Conservation (phyloP, 2,797 vertebrate species). For the Pangasius mekongensis region DNA sequence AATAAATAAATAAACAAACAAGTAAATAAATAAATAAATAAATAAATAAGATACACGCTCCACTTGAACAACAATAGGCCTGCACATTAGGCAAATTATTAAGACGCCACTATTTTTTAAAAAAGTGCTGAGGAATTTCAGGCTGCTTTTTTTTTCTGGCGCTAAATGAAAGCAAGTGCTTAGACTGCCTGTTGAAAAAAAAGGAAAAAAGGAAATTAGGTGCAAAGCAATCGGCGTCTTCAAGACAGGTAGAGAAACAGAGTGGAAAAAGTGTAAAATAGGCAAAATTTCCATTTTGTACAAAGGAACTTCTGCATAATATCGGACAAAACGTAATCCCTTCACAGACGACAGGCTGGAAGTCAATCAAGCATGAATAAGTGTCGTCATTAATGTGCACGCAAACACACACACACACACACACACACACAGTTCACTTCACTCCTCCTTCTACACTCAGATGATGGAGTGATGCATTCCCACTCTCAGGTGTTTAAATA, state of each 20-base stretch:
- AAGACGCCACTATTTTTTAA: constrained; percentile 6
- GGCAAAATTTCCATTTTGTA: constrained; percentile 61
- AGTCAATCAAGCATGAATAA: constrained; percentile 60
- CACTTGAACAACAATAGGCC: constrained; percentile 24
- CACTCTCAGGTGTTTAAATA: constrained; percentile 42
- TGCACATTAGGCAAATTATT: constrained; percentile 19
- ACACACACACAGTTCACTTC: neutral
- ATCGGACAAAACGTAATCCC: constrained; percentile 48
- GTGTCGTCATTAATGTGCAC: constrained; percentile 46
- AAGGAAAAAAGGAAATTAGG: constrained; percentile 33
- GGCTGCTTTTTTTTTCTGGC: neutral
- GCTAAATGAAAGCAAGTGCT: neutral
- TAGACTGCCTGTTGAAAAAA: neutral
- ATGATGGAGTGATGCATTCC: constrained; percentile 37
- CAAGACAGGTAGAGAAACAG: constrained; percentile 60
- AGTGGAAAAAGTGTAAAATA: constrained; percentile 67
- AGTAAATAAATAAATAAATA: constrained; percentile 43
- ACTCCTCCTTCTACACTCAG: neutral
- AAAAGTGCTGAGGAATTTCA: constrained; percentile 16
- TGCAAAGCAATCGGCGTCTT: constrained; percentile 40
- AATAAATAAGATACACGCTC: constrained; percentile 43
- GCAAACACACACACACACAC: constrained; percentile 38
- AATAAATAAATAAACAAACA: neutral
- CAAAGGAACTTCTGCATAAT: constrained; percentile 60
- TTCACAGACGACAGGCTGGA: constrained; percentile 46